Evolutionary conservation across 1,140 invertebrate genomes (phyloP).

Genomic region (Planococcus citri): DNA sequence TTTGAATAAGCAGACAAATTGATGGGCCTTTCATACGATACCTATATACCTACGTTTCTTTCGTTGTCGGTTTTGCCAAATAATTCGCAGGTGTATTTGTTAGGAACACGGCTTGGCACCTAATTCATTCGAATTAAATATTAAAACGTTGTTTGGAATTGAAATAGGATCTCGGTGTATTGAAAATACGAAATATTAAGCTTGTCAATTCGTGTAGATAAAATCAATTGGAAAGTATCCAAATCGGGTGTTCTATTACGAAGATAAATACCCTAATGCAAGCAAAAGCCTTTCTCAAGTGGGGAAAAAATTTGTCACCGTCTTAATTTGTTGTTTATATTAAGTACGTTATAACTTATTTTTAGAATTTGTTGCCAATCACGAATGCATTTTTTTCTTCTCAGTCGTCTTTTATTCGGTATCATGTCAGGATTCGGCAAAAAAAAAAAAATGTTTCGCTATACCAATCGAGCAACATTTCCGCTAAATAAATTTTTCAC

Average conservation of each 20-base stretch:
- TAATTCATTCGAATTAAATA: neutral
- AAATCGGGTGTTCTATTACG: neutral
- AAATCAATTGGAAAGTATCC: neutral
- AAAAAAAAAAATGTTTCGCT: no score
- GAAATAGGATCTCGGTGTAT: neutral
- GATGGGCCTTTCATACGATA: no score
- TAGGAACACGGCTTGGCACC: neutral
- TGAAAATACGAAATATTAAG: neutral
- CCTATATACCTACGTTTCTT: no score
- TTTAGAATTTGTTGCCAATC: neutral
- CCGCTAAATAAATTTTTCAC: conserved; percentile 3
- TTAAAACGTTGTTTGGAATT: neutral
- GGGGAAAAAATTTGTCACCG: neutral
- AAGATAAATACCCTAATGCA: neutral
- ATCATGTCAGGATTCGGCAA: neutral
- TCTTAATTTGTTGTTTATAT: neutral
- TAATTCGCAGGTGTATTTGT: no score
- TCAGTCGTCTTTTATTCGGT: neutral
- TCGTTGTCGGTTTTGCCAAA: no score
- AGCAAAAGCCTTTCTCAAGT: neutral
- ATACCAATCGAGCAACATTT: neutral
- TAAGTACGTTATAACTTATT: neutral
- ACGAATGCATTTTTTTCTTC: neutral
- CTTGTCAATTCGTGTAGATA: neutral
- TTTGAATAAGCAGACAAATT: no score